Evolutionary conservation across 1,140 invertebrate species (phyloP), one percentile per base, ranked within the genome.

Genomic region (Drusus annulatus): DNA sequence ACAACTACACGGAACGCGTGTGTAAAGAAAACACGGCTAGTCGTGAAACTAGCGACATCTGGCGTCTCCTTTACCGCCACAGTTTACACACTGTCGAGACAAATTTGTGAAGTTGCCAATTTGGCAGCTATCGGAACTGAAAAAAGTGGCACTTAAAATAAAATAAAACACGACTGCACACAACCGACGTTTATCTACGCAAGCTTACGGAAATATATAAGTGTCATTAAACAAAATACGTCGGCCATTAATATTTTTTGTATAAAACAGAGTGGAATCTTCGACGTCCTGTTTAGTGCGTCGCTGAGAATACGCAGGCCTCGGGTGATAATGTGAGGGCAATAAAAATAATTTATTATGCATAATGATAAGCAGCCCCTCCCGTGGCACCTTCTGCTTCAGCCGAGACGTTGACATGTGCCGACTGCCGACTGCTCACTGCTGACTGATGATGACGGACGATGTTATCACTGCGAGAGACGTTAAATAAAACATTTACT

Each of bases 121-220:
- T 79, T 79, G 77, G 77, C 77, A 79, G 60, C 60, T 36, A 73
- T 73, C 25, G 28, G 50, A 71, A 50, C 19, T 58, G 65, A 73
- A 79, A 28, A 78, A 79, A 79, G 73, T 60, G 65, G 52, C 68
- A 71, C 65, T 73, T 79, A 71, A 79, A 58, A 79, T 71, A 79
- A 79, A 71, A 79, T 79, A 79, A 79, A 79, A 73, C 68, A 71
- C 51, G 54, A 79, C 16, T 78, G 76, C 76, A 78, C 56, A 69
- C 52, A 36, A 71, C 76, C 76, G 76, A 78, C 76, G 45, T 63
- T 63, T 51, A 51, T 76, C 60, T 62, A 51, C 74, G 74, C 60
- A 76, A 62, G 56, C 74, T 76, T 63, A 63, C 58, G 36, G 74
- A 76, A 62, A 76, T 21, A 50, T 50, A 73, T 69, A 50, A 16